Percentiles rank a stretch among this genome's conserved stretches.
Conservation (phyloP, 2,797 vertebrate species). For the Hydrolagus colliei region DNA sequence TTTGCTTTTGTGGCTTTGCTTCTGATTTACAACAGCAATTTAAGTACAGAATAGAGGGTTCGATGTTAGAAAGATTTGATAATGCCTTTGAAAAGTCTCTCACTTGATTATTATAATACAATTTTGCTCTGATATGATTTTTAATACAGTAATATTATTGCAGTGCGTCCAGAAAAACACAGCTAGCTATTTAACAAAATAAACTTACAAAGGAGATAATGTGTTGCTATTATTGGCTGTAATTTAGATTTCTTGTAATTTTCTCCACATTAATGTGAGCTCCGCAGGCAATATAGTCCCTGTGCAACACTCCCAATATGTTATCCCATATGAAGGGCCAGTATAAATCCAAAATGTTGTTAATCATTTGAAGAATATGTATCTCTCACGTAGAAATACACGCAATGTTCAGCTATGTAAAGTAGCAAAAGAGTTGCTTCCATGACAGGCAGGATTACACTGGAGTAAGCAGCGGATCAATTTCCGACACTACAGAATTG, state of each 20-base stretch:
- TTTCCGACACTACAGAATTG: neutral
- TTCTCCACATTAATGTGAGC: neutral
- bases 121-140: neutral
- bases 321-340: too few relatives aligned
- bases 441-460: neutral
- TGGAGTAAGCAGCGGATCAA: neutral
- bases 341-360: too few relatives aligned
- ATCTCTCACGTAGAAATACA: neutral
- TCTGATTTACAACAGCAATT: conserved; percentile 11
- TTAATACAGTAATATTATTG: neutral
- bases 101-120: conserved; percentile 4
- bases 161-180: neutral
- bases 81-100: neutral
- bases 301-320: too few relatives aligned
- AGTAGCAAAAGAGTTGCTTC: neutral
- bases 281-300: too few relatives aligned
- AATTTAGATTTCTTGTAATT: conserved; percentile 12
- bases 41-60: neutral
- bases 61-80: neutral
- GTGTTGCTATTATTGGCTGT: neutral
- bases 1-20: neutral
- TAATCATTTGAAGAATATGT: conserved; percentile 7
- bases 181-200: neutral
- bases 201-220: neutral
- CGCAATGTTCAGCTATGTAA: neutral